These are phyloP conservation scores for Nemotelus nigrinus DNA, from an alignment of 2,888 invertebrate species.

Conservation along the genomic window DNA sequence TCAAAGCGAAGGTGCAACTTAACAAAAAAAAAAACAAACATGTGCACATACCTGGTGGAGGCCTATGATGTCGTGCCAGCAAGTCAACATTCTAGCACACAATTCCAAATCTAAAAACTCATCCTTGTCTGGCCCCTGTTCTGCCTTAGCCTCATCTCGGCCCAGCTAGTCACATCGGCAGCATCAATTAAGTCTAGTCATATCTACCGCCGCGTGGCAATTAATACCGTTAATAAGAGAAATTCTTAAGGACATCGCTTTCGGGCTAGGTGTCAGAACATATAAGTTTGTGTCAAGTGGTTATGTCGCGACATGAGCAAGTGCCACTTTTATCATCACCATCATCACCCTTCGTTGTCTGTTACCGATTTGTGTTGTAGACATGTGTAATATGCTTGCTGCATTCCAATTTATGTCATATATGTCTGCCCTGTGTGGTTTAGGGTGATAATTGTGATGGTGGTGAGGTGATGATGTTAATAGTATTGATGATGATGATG, in stretches of 20 bases:
- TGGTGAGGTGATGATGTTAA: too few species aligned
- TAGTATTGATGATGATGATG: too few species aligned
- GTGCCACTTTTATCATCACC: constrained; percentile 34
- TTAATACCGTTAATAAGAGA: constrained; percentile 27
- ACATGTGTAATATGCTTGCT: neutral
- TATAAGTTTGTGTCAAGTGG: constrained; percentile 44
- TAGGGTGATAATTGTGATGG: too few species aligned
- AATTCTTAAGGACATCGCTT: constrained; percentile 28
- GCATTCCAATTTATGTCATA: neutral
- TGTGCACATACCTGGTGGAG: too few species aligned
- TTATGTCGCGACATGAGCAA: constrained; percentile 45
- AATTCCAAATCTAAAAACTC: too few species aligned
- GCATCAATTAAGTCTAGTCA: constrained; percentile 26
- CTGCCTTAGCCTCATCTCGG: too few species aligned
- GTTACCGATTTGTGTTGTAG: neutral
- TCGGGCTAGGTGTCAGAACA: constrained; percentile 37
- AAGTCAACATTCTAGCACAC: too few species aligned
- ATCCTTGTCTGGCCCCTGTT: too few species aligned
- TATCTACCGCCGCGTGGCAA: constrained; percentile 12
- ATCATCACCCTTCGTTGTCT: constrained; percentile 2
- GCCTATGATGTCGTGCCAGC: too few species aligned
- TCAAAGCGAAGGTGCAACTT: too few species aligned
- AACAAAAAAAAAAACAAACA: too few species aligned
- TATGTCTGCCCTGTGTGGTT: neutral
- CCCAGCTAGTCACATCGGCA: neutral